Evolutionary conservation across 2,797 vertebrate species (phyloP).

Genomic region (Hipposideros larvatus): DNA sequence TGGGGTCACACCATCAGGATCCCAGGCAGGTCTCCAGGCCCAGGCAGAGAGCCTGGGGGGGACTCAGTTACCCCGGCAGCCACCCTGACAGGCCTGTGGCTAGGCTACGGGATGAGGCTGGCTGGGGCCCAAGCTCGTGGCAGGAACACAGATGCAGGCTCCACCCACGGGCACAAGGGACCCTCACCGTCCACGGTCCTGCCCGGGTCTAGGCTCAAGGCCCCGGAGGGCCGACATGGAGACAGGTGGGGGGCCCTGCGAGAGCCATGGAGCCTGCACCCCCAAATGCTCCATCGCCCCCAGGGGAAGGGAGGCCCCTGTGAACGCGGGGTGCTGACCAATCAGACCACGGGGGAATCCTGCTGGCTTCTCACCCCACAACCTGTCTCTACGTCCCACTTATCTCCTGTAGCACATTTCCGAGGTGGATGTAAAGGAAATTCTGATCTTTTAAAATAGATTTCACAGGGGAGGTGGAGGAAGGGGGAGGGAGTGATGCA

Average conservation of each 20-base stretch:
- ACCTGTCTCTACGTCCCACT: not conserved
- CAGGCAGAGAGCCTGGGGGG: not conserved
- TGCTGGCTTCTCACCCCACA: not conserved
- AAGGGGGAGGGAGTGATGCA: not conserved
- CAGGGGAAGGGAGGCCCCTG: fast-evolving
- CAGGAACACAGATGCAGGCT: fast-evolving
- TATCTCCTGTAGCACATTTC: not conserved
- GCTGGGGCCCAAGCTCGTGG: fast-evolving
- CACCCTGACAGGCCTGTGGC: fast-evolving
- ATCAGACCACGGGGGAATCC: too few relatives aligned
- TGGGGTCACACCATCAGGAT: not conserved
- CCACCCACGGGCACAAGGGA: fast-evolving
- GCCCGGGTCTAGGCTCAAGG: fast-evolving
- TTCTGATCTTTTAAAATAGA: constrained; percentile 73
- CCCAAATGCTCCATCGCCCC: not conserved
- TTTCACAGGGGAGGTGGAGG: not conserved
- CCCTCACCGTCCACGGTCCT: fast-evolving
- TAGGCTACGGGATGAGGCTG: not conserved
- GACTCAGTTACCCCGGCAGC: fast-evolving
- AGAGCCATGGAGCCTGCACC: not conserved
- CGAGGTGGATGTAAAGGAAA: constrained; percentile 59
- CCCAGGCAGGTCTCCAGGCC: too few relatives aligned
- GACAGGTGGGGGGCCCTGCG: fast-evolving
- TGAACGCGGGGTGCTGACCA: fast-evolving
- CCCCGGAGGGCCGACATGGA: fast-evolving